phyloP scores from a whole-genome alignment of 2,113 vertebrate genomes.

The Pygoscelis antarcticus region DNA sequence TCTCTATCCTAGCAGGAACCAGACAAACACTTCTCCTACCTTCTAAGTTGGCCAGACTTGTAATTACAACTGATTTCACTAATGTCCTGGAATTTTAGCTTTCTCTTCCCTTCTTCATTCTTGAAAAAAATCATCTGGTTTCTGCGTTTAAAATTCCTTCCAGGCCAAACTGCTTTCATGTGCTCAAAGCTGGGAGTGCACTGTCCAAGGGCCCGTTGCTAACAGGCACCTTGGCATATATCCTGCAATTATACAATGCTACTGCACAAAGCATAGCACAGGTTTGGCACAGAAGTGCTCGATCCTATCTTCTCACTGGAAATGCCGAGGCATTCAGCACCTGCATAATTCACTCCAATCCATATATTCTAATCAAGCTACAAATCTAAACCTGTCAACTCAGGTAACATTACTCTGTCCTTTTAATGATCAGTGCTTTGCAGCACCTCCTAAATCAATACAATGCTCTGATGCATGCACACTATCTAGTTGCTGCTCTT shows the following conservation, averaged over 20 bases:
- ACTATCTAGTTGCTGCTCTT: neutral
- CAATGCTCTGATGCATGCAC: neutral
- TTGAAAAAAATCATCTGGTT: constrained; percentile 15
- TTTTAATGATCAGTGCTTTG: neutral
- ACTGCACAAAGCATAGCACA: neutral
- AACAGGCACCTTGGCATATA: constrained; percentile 11
- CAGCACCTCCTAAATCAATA: neutral
- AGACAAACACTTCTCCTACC: constrained; percentile 43
- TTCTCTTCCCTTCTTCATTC: neutral
- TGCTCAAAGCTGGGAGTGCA: neutral
- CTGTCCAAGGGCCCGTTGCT: neutral
- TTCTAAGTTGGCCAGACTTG: constrained; percentile 26
- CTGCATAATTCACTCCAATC: neutral
- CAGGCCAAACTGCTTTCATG: constrained; percentile 2
- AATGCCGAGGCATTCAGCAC: neutral
- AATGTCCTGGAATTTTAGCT: constrained; percentile 21
- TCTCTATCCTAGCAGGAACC: neutral
- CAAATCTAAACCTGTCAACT: neutral
- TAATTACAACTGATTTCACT: constrained; percentile 40
- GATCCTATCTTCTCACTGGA: neutral
- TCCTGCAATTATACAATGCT: neutral
- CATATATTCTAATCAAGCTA: neutral
- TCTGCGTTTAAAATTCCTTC: constrained; percentile 35
- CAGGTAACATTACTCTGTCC: neutral
- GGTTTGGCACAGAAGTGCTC: neutral